Evolutionary conservation across 92 coral and sea anemone genomes (phyloP), one percentile per base, ranked within the genome.

Genomic region (Montipora capitata): DNA sequence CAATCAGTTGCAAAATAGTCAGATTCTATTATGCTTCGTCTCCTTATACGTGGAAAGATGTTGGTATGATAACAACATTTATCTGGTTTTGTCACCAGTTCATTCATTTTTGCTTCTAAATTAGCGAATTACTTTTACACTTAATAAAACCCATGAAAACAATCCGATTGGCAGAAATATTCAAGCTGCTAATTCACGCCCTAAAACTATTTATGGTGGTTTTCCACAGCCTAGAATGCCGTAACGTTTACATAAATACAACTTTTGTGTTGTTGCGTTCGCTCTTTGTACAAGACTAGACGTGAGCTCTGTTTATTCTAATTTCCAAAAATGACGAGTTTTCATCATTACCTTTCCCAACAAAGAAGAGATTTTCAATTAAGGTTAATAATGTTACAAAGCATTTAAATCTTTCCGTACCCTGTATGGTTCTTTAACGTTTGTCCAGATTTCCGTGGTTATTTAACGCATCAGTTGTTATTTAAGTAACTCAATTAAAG

Each of bases 181-280:
- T 45, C 51, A 45, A 0, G 51, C 51, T 45, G 51, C 51, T 45
- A 45, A 45, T 45, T 45, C 8, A 45, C 51, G 5, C 8, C 51
- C 3, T 45, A 45, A 45, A 45, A 45, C 51, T 4, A 45, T 45
- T 45, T 45, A 45, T 45, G 51, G 0, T 45, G 51, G 51, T 45
- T 45, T 62, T 62, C 27, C 12, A 62, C 68, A 62, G 68, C 68
- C 68, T 62, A 62, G 68, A 62, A 62, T 62, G 68, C 68, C 12
- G 68, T 62, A 62, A 62, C 1, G 35, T 62, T 62, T 62, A 2
- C 68, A 62, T 62, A 62, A 62, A 62, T 62, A 62, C 68, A 62
- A 62, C 68, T 62, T 14, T 62, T 20, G 68, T 62, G 68, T 62
- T 62, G 68, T 62, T 62, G 51, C 51, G 51, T 45, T 45, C 51